Evolutionary conservation across 1,140 invertebrate species (phyloP), one percentile per base, ranked within the genome.

Genomic region (Bacillus rossius): DNA sequence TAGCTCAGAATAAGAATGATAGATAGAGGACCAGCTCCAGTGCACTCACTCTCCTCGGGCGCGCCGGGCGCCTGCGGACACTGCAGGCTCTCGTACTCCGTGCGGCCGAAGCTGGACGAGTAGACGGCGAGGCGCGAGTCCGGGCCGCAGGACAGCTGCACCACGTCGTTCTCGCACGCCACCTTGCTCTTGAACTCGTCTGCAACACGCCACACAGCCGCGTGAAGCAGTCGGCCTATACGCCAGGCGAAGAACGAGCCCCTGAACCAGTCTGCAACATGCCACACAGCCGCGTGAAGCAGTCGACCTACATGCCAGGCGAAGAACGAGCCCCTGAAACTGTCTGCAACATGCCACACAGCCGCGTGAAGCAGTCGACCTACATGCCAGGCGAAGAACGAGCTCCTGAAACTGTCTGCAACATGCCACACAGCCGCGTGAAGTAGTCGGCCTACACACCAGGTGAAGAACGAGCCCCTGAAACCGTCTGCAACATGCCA

Each of bases 111-210:
- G 67, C 87, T 88, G 7, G 92, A 92, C 38, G 90, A 92, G 74
- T 92, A 95, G 61, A 97, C 87, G 19, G 91, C 92, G 7, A 97
- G 85, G 65, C 93, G 81, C 1, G 86, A 84, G 69, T 88, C 86
- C 20, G 88, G 87, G 71, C 88, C 86, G 73, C 91, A 92, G 64
- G 84, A 82, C 67, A 93, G 79, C 73, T 89, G 85, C 57, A 94
- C 82, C 59, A 86, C 81, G 61, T 96, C 89, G 67, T 92, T 91
- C 72, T 95, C 89, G 72, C 94, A 96, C 16, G 88, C 91, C 49
- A 93, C 88, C 78, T 92, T 88, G 72, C 90, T 94, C 34, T 88
- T 81, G 72, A 95, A 96, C 72, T 93, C 89, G 74, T 92, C 93
- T 95, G 80, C 64, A 82, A 83, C 55, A 57, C 29, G 29, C 29